Evolutionary conservation across 2,113 vertebrate species (phyloP), one percentile per base, ranked within the genome.

Genomic region (Nothobranchius furzeri): DNA sequence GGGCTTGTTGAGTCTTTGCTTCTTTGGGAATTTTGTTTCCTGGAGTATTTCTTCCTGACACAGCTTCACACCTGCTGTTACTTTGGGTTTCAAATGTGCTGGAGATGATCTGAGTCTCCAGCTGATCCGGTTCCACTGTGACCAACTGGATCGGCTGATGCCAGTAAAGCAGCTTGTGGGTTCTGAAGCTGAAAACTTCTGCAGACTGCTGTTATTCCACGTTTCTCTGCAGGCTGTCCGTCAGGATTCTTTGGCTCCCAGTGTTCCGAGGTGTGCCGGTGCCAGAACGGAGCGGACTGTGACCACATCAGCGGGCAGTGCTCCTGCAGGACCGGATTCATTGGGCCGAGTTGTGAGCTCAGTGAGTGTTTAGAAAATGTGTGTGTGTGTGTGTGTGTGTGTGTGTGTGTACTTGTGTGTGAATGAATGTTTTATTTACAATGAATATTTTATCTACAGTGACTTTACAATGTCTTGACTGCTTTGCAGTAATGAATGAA

Each of bases 241-340:
- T 76, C 94, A 9, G 95, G 95, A 0, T 97, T 98, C 85, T 96
- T 93, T 40, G 96, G 96, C 1, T 86, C 91, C 20, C 92, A 88
- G 71, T 98, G 96, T 70, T 92, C 93, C n/a, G 94, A 91, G 0
- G 93, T 96, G 64, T 98, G 96, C 68, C 95, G 94, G 85, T 98
- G 96, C 69, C 96, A 98, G 92, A 98, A 98, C 0, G 95, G 96
- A 2, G 96, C 95, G 0, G 95, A 96, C 91, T 98, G 96, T 6
- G 95, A 98, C 87, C 95, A 96, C 87, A 76, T 96, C 81, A 90
- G 78, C 0, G 96, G 96, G 7, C 92, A 91, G 73, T 98, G 96
- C 69, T 94, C 94, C 2, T 98, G 96, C 87, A 91, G 95, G 66
- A 97, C 96, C 0, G 96, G 96, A 50, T 98, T 98, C 76, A 95